Percentiles rank a stretch among this genome's conserved stretches.
Conservation (phyloP, 64 coral and sea anemone genomes). For the Trachythela sp. region DNA sequence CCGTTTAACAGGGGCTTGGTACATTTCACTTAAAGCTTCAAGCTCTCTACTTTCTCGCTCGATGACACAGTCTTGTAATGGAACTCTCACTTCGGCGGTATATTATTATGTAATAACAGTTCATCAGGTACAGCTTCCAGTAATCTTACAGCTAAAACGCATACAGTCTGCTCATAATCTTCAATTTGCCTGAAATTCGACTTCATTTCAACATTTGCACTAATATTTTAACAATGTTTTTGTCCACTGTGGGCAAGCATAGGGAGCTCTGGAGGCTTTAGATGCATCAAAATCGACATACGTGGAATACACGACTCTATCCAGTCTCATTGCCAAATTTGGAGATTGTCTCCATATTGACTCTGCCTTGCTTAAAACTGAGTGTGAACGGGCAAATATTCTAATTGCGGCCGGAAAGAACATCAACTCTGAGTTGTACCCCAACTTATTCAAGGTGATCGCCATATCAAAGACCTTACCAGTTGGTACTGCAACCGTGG, state of each 20-base stretch:
- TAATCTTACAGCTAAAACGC: not conserved
- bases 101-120: not conserved
- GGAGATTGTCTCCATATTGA: no score
- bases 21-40: constrained; percentile 9
- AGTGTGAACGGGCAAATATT: no score
- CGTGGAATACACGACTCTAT: no score
- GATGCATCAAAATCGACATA: no score
- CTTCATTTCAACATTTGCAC: not conserved
- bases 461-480: no score
- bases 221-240: not conserved
- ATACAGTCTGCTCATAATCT: constrained; percentile 3
- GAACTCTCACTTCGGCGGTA: not conserved
- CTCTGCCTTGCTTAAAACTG: no score
- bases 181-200: not conserved
- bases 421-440: no score
- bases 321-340: no score
- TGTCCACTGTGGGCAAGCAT: constrained; percentile 12
- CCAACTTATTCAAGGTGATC: no score
- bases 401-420: no score
- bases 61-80: not conserved
- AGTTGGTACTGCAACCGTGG: no score
- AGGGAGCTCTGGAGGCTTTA: no score
- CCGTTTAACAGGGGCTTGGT: not conserved
- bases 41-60: not conserved
- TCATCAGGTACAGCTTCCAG: not conserved